Conservation (phyloP, 1,140 invertebrate species). For the Myzus persicae region DNA sequence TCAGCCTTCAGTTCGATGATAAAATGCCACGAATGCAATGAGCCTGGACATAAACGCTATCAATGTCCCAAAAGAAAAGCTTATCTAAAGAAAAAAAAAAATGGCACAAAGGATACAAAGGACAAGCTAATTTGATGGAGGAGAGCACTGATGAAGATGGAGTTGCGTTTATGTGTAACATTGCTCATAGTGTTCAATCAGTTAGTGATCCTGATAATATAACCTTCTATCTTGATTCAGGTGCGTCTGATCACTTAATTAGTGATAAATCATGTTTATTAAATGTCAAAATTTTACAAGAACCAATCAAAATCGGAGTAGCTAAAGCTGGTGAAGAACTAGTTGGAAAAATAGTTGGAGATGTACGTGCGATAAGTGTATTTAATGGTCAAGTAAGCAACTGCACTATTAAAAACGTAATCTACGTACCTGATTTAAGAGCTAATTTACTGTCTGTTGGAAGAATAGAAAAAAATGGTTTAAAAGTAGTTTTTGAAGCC, state of each 20-base stretch:
- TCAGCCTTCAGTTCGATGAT: conserved; percentile 64
- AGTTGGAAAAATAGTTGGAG: conserved; percentile 36
- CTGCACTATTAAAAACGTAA: conserved; percentile 27
- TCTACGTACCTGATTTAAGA: conserved; percentile 44
- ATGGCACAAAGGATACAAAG: neutral
- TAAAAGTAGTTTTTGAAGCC: too few species aligned
- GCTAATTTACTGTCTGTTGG: neutral
- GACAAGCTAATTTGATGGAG: conserved; percentile 23
- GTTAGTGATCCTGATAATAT: conserved; percentile 33
- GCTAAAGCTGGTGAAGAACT: conserved; percentile 31
- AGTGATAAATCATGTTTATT: conserved; percentile 1
- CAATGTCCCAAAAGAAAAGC: conserved; percentile 5
- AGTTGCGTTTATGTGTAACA: conserved; percentile 22
- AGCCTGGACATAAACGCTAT: conserved; percentile 23
- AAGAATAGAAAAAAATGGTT: too few species aligned
- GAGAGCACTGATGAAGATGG: conserved; percentile 27
- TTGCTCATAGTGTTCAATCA: conserved; percentile 27
- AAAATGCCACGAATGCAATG: conserved; percentile 61
- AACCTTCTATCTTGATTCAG: conserved; percentile 29
- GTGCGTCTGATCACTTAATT: conserved; percentile 34
- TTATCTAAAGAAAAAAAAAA: conserved; percentile 15
- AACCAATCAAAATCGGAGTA: conserved; percentile 31
- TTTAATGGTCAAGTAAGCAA: conserved; percentile 11
- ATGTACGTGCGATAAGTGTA: conserved; percentile 32
- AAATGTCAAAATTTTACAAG: conserved; percentile 30